Conservation (phyloP, 2,888 invertebrate species). For the Drosophila meridionalis region DNA sequence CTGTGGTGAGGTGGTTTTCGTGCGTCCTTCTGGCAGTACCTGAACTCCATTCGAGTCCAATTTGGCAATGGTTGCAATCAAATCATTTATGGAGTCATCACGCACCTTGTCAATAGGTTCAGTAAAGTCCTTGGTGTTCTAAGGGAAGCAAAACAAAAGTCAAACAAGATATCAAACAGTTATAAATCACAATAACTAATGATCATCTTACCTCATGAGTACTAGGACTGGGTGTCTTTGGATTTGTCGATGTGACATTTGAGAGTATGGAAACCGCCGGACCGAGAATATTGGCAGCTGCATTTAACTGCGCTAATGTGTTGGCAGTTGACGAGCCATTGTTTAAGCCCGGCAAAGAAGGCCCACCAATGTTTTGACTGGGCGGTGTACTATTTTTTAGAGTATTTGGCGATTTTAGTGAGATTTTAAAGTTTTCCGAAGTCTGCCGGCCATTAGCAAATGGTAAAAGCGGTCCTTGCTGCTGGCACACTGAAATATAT, state of each 20-base stretch:
- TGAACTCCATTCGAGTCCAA: slow-evolving; percentile 94
- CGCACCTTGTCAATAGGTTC: slow-evolving; percentile 92
- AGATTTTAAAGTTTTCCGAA: slow-evolving; percentile 85
- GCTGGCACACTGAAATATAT: slow-evolving; percentile 74
- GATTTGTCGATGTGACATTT: slow-evolving; percentile 90
- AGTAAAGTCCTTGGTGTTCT: slow-evolving; percentile 87
- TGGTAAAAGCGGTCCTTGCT: slow-evolving; percentile 84
- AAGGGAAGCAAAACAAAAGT: not conserved
- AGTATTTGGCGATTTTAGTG: slow-evolving; percentile 85
- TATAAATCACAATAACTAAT: not conserved
- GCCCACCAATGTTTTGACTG: slow-evolving; percentile 57
- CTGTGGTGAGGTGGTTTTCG: slow-evolving; percentile 87
- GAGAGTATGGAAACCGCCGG: slow-evolving; percentile 83
- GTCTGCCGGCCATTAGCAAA: slow-evolving; percentile 85
- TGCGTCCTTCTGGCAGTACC: slow-evolving; percentile 87
- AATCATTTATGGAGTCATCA: slow-evolving; percentile 93
- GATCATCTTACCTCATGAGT: slow-evolving; percentile 86
- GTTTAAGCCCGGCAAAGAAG: slow-evolving; percentile 47
- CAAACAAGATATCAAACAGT: no score
- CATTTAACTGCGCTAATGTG: slow-evolving; percentile 66
- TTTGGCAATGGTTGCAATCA: slow-evolving; percentile 95
- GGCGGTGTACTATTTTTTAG: slow-evolving; percentile 84
- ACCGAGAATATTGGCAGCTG: slow-evolving; percentile 78
- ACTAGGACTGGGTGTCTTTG: slow-evolving; percentile 93
- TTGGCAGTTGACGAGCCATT: slow-evolving; percentile 62